phyloP scores from a whole-genome alignment of 2,888 invertebrate species.

The Reticulitermes lucifugus region DNA sequence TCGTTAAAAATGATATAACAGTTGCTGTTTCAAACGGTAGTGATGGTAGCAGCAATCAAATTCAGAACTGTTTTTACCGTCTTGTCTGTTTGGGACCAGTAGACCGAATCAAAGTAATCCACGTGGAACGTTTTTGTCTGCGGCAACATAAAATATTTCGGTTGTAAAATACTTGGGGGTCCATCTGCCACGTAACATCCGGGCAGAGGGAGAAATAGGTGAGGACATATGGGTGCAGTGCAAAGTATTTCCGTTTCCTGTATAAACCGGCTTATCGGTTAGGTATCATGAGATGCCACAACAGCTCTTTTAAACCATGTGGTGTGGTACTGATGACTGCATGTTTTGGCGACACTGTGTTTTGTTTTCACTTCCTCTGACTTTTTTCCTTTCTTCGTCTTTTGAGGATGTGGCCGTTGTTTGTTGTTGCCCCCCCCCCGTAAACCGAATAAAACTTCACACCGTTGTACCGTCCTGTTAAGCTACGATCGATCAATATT shows the following conservation, averaged over 20 bases:
- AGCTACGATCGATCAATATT: neutral
- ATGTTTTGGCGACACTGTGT: neutral
- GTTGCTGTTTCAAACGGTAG: neutral
- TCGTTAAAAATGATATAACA: neutral
- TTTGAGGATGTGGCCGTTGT: neutral
- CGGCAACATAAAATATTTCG: slow-evolving; percentile 9
- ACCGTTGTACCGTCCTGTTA: neutral
- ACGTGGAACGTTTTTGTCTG: neutral
- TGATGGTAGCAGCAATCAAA: neutral
- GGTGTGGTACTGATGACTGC: slow-evolving; percentile 24
- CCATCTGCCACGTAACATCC: slow-evolving; percentile 34
- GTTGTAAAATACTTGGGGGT: slow-evolving; percentile 18
- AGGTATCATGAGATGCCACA: neutral
- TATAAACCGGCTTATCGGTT: slow-evolving; percentile 15
- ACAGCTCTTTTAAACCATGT: neutral
- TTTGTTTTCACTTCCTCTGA: neutral
- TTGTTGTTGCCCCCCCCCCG: neutral
- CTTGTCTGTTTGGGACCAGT: neutral
- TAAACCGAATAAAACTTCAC: neutral
- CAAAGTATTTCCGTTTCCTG: slow-evolving; percentile 26
- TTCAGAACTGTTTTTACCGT: neutral
- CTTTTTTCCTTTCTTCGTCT: slow-evolving; percentile 1
- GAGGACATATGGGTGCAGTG: neutral
- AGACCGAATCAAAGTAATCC: slow-evolving; percentile 2
- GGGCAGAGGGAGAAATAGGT: neutral